Percentiles rank a stretch among this genome's conserved stretches.
Evolutionary conservation across 1,140 invertebrate species (phyloP).

Genomic region (Trissolcus basalis): DNA sequence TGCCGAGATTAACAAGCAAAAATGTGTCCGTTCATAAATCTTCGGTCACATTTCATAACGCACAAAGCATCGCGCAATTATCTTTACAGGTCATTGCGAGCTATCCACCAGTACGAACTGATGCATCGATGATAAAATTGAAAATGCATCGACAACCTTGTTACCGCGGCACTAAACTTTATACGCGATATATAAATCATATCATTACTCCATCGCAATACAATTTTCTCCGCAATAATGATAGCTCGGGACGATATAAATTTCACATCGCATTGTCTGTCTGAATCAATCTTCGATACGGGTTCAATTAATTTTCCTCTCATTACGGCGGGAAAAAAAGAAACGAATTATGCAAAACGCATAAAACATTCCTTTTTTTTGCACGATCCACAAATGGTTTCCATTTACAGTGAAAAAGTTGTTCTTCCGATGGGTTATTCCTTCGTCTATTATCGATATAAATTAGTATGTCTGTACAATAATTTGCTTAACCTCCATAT

Average conservation of each 20-base stretch:
- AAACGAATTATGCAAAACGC: neutral
- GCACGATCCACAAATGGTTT: neutral
- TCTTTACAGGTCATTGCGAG: conserved; percentile 53
- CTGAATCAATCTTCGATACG: too few relatives aligned
- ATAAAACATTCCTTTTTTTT: too few relatives aligned
- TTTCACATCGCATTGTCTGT: too few relatives aligned
- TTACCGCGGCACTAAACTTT: conserved; percentile 42
- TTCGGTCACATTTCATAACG: conserved; percentile 24
- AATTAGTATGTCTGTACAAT: conserved; percentile 46
- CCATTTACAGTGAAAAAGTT: conserved; percentile 32
- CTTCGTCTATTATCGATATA: conserved; percentile 53
- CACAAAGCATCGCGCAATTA: conserved; percentile 47
- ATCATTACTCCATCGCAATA: conserved; percentile 36
- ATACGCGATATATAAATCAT: conserved; percentile 46
- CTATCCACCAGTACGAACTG: conserved; percentile 44
- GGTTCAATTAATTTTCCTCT: too few relatives aligned
- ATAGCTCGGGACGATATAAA: too few relatives aligned
- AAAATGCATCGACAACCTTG: conserved; percentile 49
- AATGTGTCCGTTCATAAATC: conserved; percentile 33
- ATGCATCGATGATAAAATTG: conserved; percentile 51
- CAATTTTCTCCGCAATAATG: neutral
- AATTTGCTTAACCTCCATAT: conserved; percentile 46
- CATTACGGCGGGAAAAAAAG: too few relatives aligned
- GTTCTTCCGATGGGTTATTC: conserved; percentile 33
- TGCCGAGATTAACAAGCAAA: conserved; percentile 45